These are phyloP conservation scores for Diabrotica undecimpunctata DNA, from an alignment of 1,140 invertebrate species.

Conservation along the genomic window DNA sequence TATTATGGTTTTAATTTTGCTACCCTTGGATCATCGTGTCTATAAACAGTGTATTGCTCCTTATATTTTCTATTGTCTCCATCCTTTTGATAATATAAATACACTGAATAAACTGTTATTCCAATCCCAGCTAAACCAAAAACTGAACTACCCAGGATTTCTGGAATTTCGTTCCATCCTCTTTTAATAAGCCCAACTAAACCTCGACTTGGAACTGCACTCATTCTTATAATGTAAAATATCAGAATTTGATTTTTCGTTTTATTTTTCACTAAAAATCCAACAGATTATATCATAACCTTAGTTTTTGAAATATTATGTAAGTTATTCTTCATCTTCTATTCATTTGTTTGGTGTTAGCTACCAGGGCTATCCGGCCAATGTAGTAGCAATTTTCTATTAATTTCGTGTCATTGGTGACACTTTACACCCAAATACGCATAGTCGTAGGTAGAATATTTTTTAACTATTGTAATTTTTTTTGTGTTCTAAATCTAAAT, in stretches of 20 bases:
- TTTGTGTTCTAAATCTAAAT: no score
- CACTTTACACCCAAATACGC: no score
- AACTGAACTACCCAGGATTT: constrained; percentile 54
- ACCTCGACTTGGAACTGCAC: constrained; percentile 21
- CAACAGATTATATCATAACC: background rate
- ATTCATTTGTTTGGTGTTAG: no score
- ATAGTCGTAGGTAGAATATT: no score
- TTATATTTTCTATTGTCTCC: constrained; percentile 63
- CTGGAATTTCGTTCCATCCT: constrained; percentile 65
- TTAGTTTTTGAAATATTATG: background rate
- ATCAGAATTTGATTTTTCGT: background rate
- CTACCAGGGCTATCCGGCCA: no score
- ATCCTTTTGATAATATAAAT: constrained; percentile 56
- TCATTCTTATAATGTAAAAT: background rate
- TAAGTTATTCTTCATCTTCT: no score
- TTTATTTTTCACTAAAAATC: background rate
- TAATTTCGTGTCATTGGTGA: no score
- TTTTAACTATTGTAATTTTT: no score
- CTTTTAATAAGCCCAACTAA: constrained; percentile 49
- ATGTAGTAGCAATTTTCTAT: no score
- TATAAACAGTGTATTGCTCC: constrained; percentile 56
- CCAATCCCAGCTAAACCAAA: constrained; percentile 54
- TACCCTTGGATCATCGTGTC: constrained; percentile 59
- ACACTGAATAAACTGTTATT: constrained; percentile 44
- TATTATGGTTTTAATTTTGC: constrained; percentile 26